Percentiles rank a stretch among this genome's conserved stretches.
These are phyloP conservation scores for Orestias chungarensis DNA, from an alignment of 2,797 vertebrate genomes.

Conservation along the genomic window DNA sequence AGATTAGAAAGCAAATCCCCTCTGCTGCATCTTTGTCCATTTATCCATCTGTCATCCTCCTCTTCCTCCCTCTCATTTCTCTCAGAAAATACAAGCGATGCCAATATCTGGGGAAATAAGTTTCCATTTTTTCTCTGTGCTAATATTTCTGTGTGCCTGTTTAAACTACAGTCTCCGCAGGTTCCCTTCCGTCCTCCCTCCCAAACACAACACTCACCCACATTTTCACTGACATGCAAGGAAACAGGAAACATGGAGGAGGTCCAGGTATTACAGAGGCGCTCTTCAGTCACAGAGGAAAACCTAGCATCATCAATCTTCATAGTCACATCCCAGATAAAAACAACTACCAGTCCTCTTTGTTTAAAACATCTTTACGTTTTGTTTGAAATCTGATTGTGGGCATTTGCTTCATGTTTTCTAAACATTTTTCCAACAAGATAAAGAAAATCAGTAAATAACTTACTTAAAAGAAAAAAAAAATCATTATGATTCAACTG, in stretches of 20 bases:
- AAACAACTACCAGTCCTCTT: neutral
- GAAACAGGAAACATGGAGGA: conserved; percentile 6
- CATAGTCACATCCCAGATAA: neutral
- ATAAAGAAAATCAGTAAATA: neutral
- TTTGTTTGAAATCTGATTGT: neutral
- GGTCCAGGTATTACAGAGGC: conserved; percentile 1
- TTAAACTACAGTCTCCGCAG: conserved; percentile 44
- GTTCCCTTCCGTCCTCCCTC: conserved; percentile 5
- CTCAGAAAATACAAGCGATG: conserved; percentile 41
- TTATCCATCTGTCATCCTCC: conserved; percentile 16
- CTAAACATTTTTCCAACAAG: neutral
- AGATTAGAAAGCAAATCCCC: conserved; percentile 44
- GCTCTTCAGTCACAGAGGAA: neutral
- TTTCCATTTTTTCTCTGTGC: conserved; percentile 39
- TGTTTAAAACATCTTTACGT: neutral
- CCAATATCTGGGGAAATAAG: conserved; percentile 59
- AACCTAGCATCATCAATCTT: neutral
- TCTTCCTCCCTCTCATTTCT: conserved; percentile 11
- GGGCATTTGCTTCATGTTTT: neutral
- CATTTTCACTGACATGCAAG: neutral
- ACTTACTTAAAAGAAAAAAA: neutral
- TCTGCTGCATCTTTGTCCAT: conserved; percentile 28
- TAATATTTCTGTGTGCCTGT: conserved; percentile 41
- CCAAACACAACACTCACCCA: neutral
- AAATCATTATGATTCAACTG: neutral